Base-by-base conservation (phyloP, 2,888 invertebrate species). In the Euzetes globulus region DNA sequence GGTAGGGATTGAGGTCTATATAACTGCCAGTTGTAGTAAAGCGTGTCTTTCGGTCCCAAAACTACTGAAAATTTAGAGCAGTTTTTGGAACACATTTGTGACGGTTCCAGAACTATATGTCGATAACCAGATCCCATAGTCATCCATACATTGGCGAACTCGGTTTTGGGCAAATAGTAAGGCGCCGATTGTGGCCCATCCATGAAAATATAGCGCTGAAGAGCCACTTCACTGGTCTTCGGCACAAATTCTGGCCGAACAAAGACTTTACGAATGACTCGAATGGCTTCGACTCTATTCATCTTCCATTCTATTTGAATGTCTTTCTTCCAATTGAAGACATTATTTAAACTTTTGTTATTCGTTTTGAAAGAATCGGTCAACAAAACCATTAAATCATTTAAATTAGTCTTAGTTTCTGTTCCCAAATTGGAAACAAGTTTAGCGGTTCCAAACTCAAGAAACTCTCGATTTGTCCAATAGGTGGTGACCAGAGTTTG, bases 11-110 rank as follows among this genome's bases (percentile, higher is more conserved):
- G 83, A 33, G 90, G 89, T 80, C 89, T 85, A 90, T 90, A 91
- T 80, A 90, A 91, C 88, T 90, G 90, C 90, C 90, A 91, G 81
- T 90, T 91, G 81, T 90, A 91, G 87, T 89, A 90, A 79, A 91
- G 91, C 80, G 91, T 87, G 84, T 91, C 88, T 72, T 88, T 82
- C 9, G 84, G 87, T 73, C 88, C 87, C 77, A 94, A 84, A 77
- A 89, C 85, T 77, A 91, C 85, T 75, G 89, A 89, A 73, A 91
- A 84, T 27, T 89, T 84, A 80, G 87, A 88, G 81, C 93, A 94
- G 72, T 87, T 86, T 77, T 87, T 84, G 78, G 84, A 85, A 81
- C 93, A 94, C 82, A 91, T 90, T 75, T 86, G 86, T 52, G 91
- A 89, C n/a, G 93, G 92, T 77, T 87, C 85, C 75, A 94, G 82